Evolutionary conservation across 2,113 vertebrate species (phyloP).

Genomic region (Megaptera novaeangliae): DNA sequence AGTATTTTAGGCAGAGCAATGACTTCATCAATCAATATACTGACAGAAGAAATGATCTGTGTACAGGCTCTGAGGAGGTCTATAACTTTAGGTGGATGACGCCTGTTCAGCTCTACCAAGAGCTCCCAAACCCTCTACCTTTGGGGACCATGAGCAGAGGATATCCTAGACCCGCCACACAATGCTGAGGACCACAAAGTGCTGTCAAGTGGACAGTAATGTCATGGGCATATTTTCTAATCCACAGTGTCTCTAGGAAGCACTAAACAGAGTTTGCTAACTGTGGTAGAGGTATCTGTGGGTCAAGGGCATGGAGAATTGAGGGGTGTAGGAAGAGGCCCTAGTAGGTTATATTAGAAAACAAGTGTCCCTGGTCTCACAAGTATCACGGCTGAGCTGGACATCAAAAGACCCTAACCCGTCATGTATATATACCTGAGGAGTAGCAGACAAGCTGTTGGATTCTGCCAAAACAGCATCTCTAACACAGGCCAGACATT

Average conservation of each 20-base stretch:
- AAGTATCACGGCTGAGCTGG: neutral
- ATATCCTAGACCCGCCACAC: neutral
- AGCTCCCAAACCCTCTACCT: neutral
- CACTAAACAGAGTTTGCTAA: neutral
- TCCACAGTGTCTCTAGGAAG: neutral
- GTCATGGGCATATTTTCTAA: neutral
- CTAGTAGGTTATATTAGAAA: neutral
- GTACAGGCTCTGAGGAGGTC: rapidly evolving
- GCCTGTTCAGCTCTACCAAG: neutral
- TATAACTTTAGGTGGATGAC: neutral
- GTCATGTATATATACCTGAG: neutral
- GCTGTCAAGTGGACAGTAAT: neutral
- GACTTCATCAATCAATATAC: neutral
- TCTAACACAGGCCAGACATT: neutral
- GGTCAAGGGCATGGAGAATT: neutral
- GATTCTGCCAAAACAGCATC: neutral
- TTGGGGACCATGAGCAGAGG: neutral
- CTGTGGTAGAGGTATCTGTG: neutral
- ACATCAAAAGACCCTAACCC: neutral
- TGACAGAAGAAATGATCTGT: neutral
- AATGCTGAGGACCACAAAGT: neutral
- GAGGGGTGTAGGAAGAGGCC: neutral
- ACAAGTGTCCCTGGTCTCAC: neutral
- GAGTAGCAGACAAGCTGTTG: neutral
- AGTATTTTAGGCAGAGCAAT: neutral